Evolutionary conservation across 2,113 vertebrate species (phyloP).

Genomic region (Arenaria interpres): DNA sequence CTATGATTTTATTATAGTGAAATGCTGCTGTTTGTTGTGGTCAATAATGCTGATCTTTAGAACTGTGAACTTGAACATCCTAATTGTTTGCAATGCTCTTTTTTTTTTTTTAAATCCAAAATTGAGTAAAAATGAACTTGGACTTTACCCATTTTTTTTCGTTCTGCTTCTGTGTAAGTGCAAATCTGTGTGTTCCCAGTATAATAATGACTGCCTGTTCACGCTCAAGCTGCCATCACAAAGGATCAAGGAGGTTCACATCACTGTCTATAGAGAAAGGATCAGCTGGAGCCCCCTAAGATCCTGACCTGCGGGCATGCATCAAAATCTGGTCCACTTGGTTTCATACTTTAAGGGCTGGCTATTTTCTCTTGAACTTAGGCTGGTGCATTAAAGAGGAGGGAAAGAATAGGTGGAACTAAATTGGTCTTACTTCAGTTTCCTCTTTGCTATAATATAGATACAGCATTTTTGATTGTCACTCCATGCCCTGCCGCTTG

Average conservation of each 20-base stretch:
- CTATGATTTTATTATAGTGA: background rate
- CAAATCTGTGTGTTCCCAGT: background rate
- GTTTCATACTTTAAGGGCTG: background rate
- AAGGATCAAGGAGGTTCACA: background rate
- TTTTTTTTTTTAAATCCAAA: background rate
- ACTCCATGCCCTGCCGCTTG: background rate
- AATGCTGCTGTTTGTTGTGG: background rate
- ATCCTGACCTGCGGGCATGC: background rate
- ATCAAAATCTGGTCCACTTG: background rate
- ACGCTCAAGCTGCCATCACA: background rate
- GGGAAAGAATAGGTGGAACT: background rate
- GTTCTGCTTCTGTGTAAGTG: background rate
- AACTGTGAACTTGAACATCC: background rate
- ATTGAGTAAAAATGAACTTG: background rate
- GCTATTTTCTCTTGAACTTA: background rate
- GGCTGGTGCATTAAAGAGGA: background rate
- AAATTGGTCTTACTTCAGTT: background rate
- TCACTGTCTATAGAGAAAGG: background rate
- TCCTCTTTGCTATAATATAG: background rate
- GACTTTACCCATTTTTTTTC: background rate
- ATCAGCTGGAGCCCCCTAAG: background rate
- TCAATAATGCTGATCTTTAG: background rate
- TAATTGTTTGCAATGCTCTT: background rate
- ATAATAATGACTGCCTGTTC: background rate
- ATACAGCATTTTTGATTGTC: background rate